Evolutionary conservation across 2,888 invertebrate genomes (phyloP).

Genomic region (Crocallis elinguaria): DNA sequence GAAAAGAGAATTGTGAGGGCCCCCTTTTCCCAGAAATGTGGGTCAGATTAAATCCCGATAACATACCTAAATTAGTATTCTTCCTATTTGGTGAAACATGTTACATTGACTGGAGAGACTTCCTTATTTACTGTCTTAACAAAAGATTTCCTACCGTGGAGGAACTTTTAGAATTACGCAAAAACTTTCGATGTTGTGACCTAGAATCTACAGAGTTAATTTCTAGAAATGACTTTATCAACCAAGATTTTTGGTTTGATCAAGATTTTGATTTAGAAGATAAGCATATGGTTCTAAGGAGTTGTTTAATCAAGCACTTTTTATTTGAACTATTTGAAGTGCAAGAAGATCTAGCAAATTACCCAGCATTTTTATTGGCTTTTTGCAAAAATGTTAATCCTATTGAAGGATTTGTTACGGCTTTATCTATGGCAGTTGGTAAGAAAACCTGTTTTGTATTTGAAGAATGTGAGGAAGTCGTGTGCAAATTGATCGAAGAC

Average conservation of each 20-base stretch:
- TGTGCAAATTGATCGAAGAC: constrained; percentile 65
- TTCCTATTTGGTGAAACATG: constrained; percentile 82
- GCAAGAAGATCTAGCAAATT: constrained; percentile 79
- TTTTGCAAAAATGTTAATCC: constrained; percentile 86
- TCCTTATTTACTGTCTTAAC: constrained; percentile 85
- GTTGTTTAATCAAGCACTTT: constrained; percentile 79
- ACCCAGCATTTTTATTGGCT: constrained; percentile 86
- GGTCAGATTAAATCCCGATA: constrained; percentile 68
- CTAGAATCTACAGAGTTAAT: constrained; percentile 63
- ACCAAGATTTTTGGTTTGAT: constrained; percentile 71
- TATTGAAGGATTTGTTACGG: constrained; percentile 83
- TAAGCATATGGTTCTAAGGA: constrained; percentile 54
- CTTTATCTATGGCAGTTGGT: constrained; percentile 83
- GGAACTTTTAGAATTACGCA: constrained; percentile 80
- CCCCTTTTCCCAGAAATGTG: constrained; percentile 67
- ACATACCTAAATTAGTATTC: constrained; percentile 71
- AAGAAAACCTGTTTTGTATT: constrained; percentile 77
- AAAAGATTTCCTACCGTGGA: constrained; percentile 81
- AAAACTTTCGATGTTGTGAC: constrained; percentile 78
- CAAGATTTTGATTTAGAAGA: constrained; percentile 57
- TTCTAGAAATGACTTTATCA: constrained; percentile 59
- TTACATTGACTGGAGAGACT: constrained; percentile 87
- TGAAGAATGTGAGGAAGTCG: constrained; percentile 77
- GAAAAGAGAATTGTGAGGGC: constrained; percentile 70
- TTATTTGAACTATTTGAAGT: constrained; percentile 84